Percentiles rank a stretch among this genome's conserved stretches.
Evolutionary conservation across 2,113 vertebrate species (phyloP).

Genomic region (Petrocephalus microphthalmus): DNA sequence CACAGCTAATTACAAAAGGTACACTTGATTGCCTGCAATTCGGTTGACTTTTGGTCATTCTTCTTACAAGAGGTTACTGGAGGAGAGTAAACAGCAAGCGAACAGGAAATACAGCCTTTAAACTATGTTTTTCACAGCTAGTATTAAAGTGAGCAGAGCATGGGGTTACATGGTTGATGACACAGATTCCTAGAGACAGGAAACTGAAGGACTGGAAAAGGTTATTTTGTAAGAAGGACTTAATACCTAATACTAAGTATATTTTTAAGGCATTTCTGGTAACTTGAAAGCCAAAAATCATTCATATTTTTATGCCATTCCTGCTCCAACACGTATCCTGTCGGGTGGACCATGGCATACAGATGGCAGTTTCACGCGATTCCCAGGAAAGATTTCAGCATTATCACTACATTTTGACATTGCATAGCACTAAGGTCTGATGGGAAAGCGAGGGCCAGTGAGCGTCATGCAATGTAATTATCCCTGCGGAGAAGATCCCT

Average conservation of each 20-base stretch:
- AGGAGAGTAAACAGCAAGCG: background rate
- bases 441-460: background rate
- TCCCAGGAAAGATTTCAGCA: background rate
- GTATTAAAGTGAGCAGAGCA: background rate
- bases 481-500: background rate
- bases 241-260: background rate
- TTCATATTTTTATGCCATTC: background rate
- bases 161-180: background rate
- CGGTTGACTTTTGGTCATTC: background rate
- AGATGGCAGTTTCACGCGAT: background rate
- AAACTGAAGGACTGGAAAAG: background rate
- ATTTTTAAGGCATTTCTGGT: background rate
- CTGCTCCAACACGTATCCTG: background rate
- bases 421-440: background rate
- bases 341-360: background rate
- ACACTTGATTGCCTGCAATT: background rate
- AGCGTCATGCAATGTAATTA: background rate
- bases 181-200: background rate
- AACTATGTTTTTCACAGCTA: background rate
- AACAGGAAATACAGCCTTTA: background rate
- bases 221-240: background rate
- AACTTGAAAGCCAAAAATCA: background rate
- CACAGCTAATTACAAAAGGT: background rate
- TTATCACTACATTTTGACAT: background rate
- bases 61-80: background rate